These are phyloP conservation scores for Meteorus sp. DNA, from an alignment of 1,140 invertebrate species.

Conservation along the genomic window DNA sequence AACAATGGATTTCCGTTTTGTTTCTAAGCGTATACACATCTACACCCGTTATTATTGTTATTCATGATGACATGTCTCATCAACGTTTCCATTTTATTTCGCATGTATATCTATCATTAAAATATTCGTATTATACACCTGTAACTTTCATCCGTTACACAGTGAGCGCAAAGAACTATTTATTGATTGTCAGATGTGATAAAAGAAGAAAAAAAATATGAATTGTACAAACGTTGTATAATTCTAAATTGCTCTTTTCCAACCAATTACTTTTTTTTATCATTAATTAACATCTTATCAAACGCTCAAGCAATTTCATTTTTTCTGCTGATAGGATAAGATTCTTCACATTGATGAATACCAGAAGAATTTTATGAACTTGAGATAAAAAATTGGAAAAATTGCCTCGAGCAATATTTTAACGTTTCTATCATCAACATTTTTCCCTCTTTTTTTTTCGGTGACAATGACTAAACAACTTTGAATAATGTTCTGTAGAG, in stretches of 20 bases:
- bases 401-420: no score
- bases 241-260: neutral
- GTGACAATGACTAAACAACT: no score
- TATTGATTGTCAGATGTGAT: neutral
- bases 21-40: neutral
- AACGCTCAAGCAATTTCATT: constrained; percentile 5
- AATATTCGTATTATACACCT: constrained; percentile 6
- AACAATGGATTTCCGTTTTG: constrained; percentile 22
- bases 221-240: no score
- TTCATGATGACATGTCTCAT: constrained; percentile 9
- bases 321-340: neutral
- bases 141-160: constrained; percentile 15
- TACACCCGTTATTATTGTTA: neutral
- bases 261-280: neutral
- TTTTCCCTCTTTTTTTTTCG: no score
- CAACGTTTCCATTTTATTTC: constrained; percentile 11
- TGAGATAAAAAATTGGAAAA: no score
- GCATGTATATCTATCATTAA: neutral
- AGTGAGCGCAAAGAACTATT: neutral
- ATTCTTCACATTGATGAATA: no score
- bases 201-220: neutral
- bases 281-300: constrained; percentile 2
- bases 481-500: no score
- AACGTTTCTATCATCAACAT: no score
- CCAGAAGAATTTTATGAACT: no score